Conservation (phyloP, 2,113 vertebrate genomes). For the Epinephelus moara region DNA sequence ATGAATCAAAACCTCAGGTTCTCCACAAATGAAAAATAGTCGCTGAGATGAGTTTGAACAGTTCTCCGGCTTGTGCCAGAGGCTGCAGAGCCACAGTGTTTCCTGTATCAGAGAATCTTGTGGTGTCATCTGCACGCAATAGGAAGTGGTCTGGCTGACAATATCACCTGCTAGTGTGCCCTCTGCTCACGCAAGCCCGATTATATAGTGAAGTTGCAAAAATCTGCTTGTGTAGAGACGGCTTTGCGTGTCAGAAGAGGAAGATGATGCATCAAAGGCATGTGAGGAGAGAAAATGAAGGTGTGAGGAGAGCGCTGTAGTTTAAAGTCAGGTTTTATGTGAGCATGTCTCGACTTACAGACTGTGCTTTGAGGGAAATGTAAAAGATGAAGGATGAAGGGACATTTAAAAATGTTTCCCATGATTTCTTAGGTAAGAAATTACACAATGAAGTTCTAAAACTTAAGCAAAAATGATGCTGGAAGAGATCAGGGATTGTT, state of each 20-base stretch:
- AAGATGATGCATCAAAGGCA: neutral
- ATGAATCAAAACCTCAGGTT: neutral
- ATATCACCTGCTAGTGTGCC: neutral
- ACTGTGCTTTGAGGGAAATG: too few relatives aligned
- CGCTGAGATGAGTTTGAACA: neutral
- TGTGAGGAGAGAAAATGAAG: neutral
- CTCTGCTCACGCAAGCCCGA: neutral
- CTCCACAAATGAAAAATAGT: neutral
- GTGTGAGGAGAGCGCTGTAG: neutral
- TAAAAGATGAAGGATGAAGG: too few relatives aligned
- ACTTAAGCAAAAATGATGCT: neutral
- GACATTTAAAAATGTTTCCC: too few relatives aligned
- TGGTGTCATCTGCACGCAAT: conserved; percentile 39
- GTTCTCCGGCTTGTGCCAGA: conserved; percentile 1
- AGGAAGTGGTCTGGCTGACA: conserved; percentile 68
- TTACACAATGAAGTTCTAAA: neutral
- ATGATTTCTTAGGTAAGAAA: too few relatives aligned
- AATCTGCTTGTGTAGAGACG: neutral
- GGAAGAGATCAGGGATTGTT: neutral
- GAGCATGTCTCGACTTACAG: too few relatives aligned
- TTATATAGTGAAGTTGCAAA: neutral
- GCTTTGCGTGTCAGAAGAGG: neutral
- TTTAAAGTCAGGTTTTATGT: too few relatives aligned
- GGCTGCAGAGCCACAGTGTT: conserved; percentile 41
- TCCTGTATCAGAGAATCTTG: conserved; percentile 53